Base-by-base conservation (phyloP, 1,140 invertebrate genomes). In the Zaprionus ghesquierei region DNA sequence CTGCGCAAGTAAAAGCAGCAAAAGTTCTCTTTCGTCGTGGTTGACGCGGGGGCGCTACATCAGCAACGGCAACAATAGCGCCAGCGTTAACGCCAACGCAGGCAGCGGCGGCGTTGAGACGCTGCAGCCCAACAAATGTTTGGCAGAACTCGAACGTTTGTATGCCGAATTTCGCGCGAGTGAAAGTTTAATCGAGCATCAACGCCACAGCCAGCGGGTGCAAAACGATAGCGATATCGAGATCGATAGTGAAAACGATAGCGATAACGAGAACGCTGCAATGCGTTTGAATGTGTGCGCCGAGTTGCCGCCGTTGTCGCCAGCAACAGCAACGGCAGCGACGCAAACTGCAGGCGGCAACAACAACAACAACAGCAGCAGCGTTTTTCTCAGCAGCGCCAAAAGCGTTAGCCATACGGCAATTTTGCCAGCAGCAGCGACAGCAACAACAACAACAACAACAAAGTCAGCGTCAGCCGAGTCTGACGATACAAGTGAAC, bases 121-220 rank as follows among this genome's bases (percentile, higher is more conserved):
- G 76, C 69, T 90, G 77, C 82, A 62, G 54, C 89, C 89, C 69
- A 91, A 91, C 80, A 91, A 91, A 91, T 91, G 89, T 91, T 76
- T 91, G 70, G 89, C 89, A 69, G 89, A 91, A 84, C 85, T 91
- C 72, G 89, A 91, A 74, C 89, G 89, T 55, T 77, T 91, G 66
- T 91, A 91, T 84, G 89, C 89, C 77, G 89, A 91, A 81, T 91
- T 91, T 91, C 89, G 85, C 69, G 89, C 89, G 69, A 91, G 89
- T 91, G 89, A 91, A 91, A 91, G 89, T 80, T 60, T 81, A 35
- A 77, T 84, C 51, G 84, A 87, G 75, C 18, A n/a, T n/a, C 81
- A 69, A 44, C 69, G 70, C 44, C 49, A 68, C 25, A 70, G 69
- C 33, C 51, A 77, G 20, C 53, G 31, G 49, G 9, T 27, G 60